phyloP scores from a whole-genome alignment of 2,888 invertebrate species.

The Spodoptera picta region DNA sequence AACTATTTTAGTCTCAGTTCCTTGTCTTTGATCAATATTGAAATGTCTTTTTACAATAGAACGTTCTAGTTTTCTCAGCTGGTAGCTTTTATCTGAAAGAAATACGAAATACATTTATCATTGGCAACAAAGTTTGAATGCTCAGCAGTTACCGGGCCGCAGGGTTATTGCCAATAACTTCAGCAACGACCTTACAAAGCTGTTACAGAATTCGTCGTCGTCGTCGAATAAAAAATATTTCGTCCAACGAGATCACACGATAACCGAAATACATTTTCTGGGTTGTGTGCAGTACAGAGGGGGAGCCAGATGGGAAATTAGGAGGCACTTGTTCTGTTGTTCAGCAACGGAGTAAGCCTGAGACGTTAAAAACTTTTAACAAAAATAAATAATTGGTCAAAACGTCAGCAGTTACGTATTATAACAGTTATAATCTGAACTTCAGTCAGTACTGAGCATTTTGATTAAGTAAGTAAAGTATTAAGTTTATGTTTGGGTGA shows the following conservation, averaged over 20 bases:
- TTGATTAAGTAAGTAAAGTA: too few species aligned
- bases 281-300: conserved; percentile 1
- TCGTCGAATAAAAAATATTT: conserved; percentile 38
- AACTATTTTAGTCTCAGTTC: conserved; percentile 3
- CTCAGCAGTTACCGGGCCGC: conserved; percentile 15
- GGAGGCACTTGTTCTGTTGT: background rate
- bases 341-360: too few species aligned
- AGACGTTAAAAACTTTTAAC: too few species aligned
- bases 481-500: background rate
- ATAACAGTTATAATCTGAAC: too few species aligned
- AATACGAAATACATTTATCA: conserved; percentile 16
- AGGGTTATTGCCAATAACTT: conserved; percentile 33
- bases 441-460: too few species aligned
- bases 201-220: conserved; percentile 47
- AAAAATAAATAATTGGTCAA: too few species aligned
- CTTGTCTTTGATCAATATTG: conserved; percentile 17
- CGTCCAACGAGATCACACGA: conserved; percentile 29
- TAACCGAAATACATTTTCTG: conserved; percentile 19
- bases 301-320: conserved; percentile 1
- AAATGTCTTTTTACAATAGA: conserved; percentile 7
- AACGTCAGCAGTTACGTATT: too few species aligned
- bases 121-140: conserved; percentile 20
- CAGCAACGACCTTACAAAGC: conserved; percentile 33
- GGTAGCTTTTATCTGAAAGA: conserved; percentile 5
- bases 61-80: background rate